phyloP scores from a whole-genome alignment of 2,113 vertebrate genomes.

The Microtus pennsylvanicus region DNA sequence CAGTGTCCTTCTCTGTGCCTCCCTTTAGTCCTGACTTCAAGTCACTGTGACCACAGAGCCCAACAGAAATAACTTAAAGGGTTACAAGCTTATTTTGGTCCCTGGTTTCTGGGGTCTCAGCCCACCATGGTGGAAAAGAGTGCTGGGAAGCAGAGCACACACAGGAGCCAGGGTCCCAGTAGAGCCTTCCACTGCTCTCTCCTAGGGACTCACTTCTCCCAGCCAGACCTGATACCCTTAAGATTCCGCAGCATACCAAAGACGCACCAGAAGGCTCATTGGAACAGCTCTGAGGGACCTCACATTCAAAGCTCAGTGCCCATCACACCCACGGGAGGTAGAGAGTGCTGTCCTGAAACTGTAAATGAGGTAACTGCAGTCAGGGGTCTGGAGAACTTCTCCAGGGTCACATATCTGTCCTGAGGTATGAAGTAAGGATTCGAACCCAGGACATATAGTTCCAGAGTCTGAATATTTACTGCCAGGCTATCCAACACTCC shows the following conservation, averaged over 20 bases:
- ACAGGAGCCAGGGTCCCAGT: background rate
- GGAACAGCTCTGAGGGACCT: background rate
- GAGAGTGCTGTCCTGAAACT: background rate
- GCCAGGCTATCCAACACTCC: background rate
- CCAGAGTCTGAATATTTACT: background rate
- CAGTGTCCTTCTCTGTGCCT: too few relatives aligned
- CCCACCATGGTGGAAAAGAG: background rate
- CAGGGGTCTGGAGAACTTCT: background rate
- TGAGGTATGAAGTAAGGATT: background rate
- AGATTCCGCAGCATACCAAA: background rate
- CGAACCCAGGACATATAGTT: background rate
- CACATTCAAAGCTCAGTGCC: background rate
- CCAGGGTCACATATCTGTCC: background rate
- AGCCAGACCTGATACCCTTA: background rate
- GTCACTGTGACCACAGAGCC: background rate
- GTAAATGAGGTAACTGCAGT: background rate
- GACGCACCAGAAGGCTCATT: background rate
- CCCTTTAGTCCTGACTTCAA: too few relatives aligned
- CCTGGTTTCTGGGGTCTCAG: background rate
- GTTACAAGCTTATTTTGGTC: background rate
- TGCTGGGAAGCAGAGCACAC: background rate
- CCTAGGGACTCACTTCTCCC: background rate
- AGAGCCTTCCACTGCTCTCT: background rate
- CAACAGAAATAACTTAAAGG: background rate
- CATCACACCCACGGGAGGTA: background rate